Conservation (phyloP, 2,113 vertebrate genomes). For the Patagioenas fasciata region DNA sequence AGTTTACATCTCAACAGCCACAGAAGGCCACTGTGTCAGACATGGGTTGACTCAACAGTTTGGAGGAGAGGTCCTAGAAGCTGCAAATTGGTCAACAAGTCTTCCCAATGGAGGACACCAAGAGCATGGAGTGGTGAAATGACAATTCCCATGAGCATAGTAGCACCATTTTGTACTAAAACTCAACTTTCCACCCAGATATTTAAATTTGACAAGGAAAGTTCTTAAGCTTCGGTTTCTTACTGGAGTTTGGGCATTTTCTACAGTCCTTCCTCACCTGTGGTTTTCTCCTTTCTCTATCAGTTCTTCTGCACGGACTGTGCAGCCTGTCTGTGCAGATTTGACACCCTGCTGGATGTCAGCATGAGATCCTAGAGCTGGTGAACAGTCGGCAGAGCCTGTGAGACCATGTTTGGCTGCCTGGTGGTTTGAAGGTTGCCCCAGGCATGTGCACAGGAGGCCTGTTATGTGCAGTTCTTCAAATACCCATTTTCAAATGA, state of each 20-base stretch:
- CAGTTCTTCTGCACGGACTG: background rate
- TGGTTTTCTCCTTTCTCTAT: background rate
- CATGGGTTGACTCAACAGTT: fast-evolving
- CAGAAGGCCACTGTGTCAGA: background rate
- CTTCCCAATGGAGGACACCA: background rate
- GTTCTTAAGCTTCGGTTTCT: background rate
- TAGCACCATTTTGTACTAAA: background rate
- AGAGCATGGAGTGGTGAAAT: background rate
- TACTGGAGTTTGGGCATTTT: background rate
- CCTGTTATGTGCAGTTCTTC: background rate
- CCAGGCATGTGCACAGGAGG: background rate
- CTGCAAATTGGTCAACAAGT: background rate
- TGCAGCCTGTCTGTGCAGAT: fast-evolving
- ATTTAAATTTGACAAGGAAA: background rate
- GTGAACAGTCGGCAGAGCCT: background rate
- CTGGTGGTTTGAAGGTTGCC: background rate
- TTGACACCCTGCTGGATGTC: background rate
- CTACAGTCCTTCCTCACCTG: background rate
- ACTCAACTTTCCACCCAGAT: background rate
- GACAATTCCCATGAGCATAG: background rate
- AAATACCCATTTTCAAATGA: background rate
- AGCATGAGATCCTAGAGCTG: background rate
- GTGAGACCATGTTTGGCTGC: background rate
- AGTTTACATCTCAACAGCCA: background rate
- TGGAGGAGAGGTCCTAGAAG: background rate